Conservation (phyloP, 2,888 invertebrate genomes). For the Syritta pipiens region DNA sequence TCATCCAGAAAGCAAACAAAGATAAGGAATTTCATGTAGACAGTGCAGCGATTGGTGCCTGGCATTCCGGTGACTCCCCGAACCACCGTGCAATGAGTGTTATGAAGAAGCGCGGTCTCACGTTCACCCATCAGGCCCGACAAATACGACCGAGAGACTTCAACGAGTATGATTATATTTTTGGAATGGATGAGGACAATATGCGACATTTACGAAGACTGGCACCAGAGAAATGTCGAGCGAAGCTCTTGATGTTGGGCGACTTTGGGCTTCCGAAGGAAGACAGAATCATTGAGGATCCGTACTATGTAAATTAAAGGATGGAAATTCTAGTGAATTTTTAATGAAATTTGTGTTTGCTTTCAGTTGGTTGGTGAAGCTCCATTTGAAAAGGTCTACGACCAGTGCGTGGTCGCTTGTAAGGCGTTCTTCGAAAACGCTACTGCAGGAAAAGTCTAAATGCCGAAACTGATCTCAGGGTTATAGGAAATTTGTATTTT, state of each 20-base stretch:
- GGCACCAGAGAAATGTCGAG: constrained; percentile 83
- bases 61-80: constrained; percentile 91
- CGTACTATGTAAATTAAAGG: constrained; percentile 88
- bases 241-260: constrained; percentile 89
- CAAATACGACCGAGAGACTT: constrained; percentile 88
- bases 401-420: constrained; percentile 85
- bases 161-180: constrained; percentile 90
- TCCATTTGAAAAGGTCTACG: constrained; percentile 87
- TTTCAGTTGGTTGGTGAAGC: constrained; percentile 82
- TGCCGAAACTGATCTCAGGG: no score
- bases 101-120: constrained; percentile 86
- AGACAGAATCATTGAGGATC: constrained; percentile 92
- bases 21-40: constrained; percentile 89
- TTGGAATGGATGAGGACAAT: constrained; percentile 96
- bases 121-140: constrained; percentile 87
- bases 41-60: constrained; percentile 93
- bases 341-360: not conserved
- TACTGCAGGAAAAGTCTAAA: constrained; percentile 15
- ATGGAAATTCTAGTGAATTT: not conserved
- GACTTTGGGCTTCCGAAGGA: constrained; percentile 89
- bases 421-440: constrained; percentile 82
- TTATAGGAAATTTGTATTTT: no score
- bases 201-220: constrained; percentile 84
- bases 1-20: constrained; percentile 84
- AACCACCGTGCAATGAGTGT: constrained; percentile 87